A percentile compares a stretch with the other conserved stretches of the same genome.
phyloP scores from a whole-genome alignment of 2,113 vertebrate species.

The Indicator indicator region DNA sequence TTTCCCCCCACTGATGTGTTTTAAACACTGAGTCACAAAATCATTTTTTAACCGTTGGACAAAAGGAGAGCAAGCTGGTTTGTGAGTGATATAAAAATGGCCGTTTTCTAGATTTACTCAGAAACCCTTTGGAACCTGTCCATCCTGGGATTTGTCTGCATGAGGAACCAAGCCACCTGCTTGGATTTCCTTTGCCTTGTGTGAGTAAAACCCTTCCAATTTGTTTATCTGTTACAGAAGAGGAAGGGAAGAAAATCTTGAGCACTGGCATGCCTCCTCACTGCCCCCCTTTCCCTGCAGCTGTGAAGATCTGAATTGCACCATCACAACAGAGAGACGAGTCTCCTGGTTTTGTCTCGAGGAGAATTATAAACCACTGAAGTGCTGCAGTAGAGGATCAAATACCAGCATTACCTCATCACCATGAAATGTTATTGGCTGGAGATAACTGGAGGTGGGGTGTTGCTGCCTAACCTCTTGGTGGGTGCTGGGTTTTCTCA shows the following conservation, averaged over 20 bases:
- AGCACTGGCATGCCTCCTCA: background rate
- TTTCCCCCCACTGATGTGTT: background rate
- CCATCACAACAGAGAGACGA: background rate
- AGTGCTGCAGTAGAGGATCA: background rate
- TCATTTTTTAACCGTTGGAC: background rate
- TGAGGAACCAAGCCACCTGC: background rate
- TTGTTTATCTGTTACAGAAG: background rate
- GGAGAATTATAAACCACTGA: background rate
- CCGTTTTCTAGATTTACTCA: background rate
- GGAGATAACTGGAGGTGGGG: slow-evolving; percentile 26
- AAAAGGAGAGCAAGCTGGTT: background rate
- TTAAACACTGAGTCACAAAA: background rate
- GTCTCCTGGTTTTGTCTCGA: background rate
- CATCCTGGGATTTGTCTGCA: background rate
- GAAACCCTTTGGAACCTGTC: background rate
- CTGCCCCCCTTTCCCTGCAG: background rate
- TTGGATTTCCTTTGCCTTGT: background rate
- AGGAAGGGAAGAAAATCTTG: background rate
- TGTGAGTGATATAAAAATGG: background rate
- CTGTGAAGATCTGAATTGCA: background rate
- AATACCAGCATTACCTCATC: slow-evolving; percentile 44
- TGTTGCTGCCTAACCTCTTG: background rate
- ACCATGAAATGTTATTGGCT: background rate
- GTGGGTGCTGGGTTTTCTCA: background rate
- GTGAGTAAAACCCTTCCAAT: background rate